Evolutionary conservation across 2,113 vertebrate species (phyloP).

Genomic region (Pampusana beccarii): DNA sequence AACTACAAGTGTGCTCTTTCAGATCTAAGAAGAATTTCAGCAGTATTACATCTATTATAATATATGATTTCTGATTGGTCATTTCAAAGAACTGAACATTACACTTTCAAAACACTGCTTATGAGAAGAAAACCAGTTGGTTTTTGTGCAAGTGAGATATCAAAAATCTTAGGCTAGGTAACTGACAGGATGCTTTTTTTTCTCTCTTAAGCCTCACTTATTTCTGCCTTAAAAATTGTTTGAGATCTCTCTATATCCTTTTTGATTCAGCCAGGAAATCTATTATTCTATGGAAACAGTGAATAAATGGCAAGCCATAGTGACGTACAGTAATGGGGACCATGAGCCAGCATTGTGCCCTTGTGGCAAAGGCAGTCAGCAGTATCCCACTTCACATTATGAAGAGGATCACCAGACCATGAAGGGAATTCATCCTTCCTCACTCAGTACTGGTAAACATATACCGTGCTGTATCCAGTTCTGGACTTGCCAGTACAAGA

Average conservation of each 20-base stretch:
- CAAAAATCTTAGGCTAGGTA: background rate
- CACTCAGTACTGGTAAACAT: background rate
- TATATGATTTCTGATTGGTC: background rate
- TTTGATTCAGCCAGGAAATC: background rate
- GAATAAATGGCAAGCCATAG: background rate
- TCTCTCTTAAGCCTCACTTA: background rate
- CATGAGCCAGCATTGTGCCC: background rate
- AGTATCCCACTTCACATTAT: rapidly evolving
- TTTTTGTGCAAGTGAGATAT: background rate
- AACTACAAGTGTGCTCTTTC: background rate
- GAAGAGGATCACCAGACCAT: background rate
- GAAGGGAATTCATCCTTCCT: background rate
- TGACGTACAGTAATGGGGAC: background rate
- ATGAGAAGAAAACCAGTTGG: background rate
- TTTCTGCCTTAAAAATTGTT: background rate
- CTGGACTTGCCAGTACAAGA: background rate
- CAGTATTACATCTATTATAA: background rate
- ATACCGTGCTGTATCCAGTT: background rate
- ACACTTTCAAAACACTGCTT: background rate
- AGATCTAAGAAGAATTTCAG: background rate
- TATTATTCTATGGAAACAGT: background rate
- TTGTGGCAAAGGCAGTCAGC: background rate
- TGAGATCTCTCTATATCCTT: background rate
- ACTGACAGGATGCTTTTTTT: background rate
- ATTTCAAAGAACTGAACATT: background rate